Conservation (phyloP, 2,888 invertebrate species). For the Eupithecia dodoneata region DNA sequence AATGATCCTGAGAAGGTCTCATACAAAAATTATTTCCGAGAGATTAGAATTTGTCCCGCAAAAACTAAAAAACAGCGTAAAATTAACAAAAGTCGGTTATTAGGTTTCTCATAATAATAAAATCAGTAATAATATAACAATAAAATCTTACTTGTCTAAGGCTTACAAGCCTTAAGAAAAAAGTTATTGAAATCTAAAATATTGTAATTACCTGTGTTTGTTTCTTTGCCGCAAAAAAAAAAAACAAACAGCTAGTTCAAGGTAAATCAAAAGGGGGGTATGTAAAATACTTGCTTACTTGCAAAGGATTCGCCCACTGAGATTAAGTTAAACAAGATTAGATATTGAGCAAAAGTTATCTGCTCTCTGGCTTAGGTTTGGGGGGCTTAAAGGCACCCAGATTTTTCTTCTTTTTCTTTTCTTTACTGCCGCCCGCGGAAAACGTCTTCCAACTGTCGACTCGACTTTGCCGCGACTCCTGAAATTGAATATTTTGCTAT, state of each 20-base stretch:
- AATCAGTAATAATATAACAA: neutral
- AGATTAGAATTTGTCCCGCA: too few species aligned
- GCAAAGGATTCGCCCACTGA: slow-evolving; percentile 16
- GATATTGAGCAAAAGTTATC: slow-evolving; percentile 83
- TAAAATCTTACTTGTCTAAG: too few species aligned
- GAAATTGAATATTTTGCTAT: slow-evolving; percentile 47
- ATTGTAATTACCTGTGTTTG: neutral
- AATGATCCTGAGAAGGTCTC: too few species aligned
- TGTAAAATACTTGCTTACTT: slow-evolving; percentile 8
- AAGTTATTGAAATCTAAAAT: too few species aligned
- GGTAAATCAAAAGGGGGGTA: neutral
- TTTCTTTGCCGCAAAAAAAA: neutral
- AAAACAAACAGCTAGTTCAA: neutral
- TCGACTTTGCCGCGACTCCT: slow-evolving; percentile 95
- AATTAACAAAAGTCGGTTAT: neutral
- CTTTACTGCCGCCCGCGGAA: slow-evolving; percentile 89
- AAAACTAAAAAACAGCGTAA: neutral
- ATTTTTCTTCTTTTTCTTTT: slow-evolving; percentile 88
- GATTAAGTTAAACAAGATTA: slow-evolving; percentile 17
- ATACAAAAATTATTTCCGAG: too few species aligned
- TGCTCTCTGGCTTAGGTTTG: slow-evolving; percentile 96
- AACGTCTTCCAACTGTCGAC: slow-evolving; percentile 97
- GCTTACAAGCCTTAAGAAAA: too few species aligned
- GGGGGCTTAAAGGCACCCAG: slow-evolving; percentile 93
- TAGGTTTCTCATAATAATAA: neutral